Evolutionary conservation across 2,797 vertebrate species (phyloP), one percentile per base, ranked within the genome.

Genomic region (Chromobotia macracanthus): DNA sequence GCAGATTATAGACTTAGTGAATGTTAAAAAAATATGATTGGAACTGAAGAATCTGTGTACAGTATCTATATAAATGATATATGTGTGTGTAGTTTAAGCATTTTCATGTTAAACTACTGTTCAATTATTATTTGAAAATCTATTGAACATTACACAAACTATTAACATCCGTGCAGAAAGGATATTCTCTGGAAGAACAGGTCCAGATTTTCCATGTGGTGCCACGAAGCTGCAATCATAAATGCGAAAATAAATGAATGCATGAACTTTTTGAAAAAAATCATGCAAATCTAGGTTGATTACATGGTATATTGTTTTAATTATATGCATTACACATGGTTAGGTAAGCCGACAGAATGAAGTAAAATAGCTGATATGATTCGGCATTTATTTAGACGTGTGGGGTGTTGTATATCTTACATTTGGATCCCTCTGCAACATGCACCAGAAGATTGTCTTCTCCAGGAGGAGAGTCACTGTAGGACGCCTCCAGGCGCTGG

Each of bases 181-280:
- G 98, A 99, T 99, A 99, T 98, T 89, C 97, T 95, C 91, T 98
- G 97, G 90, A 99, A 99, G 87, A 99, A 99, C 81, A 98, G 94
- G 86, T 99, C 98, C 88, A 99, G 91, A 87, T 99, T 99, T 88
- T 99, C 98, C 66, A 98, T 99, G 88, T 99, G 98, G 87, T 99
- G 96, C 98, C 98, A 99, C 0, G 96, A 96, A 82, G 97, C 98
- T 99, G 91, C 21, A 28, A 88, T 85, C 10, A 41, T 41, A 41
- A 41, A 41, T 41, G 9, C 38, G 10, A 66, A 4, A 35, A 21
- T 23, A 15, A 68, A 19, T 3, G 44, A 10, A 55, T 19, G 28
- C 1, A 28, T 4, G 55, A 23, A 23, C 25, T n/a, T n/a, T n/a
- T n/a, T 0, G 19, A 41, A 11, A 25, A 1, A 12, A 50, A 18